A percentile compares a stretch with the other conserved stretches of the same genome.
These are phyloP conservation scores for Griposia aprilina DNA, from an alignment of 2,888 invertebrate genomes.

Conservation along the genomic window DNA sequence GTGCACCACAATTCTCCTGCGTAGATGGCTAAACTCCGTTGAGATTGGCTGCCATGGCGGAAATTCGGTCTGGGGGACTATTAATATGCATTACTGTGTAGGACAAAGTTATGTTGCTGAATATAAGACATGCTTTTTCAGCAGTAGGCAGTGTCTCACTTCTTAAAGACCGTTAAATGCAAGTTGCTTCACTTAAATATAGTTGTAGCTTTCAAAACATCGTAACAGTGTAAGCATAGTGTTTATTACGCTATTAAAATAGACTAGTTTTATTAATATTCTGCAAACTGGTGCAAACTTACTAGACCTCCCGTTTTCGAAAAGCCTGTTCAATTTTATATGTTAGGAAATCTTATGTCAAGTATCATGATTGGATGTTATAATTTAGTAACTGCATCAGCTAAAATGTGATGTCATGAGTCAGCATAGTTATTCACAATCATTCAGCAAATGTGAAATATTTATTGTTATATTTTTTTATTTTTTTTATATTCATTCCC, in stretches of 20 bases:
- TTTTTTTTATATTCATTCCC: too few relatives aligned
- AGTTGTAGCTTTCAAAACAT: slow-evolving; percentile 38
- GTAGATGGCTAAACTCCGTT: too few relatives aligned
- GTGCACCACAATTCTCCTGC: too few relatives aligned
- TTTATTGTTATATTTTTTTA: too few relatives aligned
- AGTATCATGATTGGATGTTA: too few relatives aligned
- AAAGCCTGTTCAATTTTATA: neutral
- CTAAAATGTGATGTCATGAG: too few relatives aligned
- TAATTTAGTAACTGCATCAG: too few relatives aligned
- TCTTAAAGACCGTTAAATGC: neutral
- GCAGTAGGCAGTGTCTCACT: neutral
- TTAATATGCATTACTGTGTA: neutral
- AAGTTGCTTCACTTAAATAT: slow-evolving; percentile 3
- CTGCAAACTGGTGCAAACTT: neutral
- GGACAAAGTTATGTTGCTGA: neutral
- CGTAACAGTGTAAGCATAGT: neutral
- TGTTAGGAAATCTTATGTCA: too few relatives aligned
- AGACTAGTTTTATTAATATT: slow-evolving; percentile 16
- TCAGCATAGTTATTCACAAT: too few relatives aligned
- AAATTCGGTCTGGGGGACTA: too few relatives aligned
- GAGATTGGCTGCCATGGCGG: too few relatives aligned
- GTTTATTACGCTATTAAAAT: slow-evolving; percentile 36
- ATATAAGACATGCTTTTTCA: neutral
- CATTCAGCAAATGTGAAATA: too few relatives aligned
- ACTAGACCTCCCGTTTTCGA: neutral